Evolutionary conservation across 1,140 invertebrate genomes (phyloP), one percentile per base, ranked within the genome.

Genomic region (Drosophila nebulosa): DNA sequence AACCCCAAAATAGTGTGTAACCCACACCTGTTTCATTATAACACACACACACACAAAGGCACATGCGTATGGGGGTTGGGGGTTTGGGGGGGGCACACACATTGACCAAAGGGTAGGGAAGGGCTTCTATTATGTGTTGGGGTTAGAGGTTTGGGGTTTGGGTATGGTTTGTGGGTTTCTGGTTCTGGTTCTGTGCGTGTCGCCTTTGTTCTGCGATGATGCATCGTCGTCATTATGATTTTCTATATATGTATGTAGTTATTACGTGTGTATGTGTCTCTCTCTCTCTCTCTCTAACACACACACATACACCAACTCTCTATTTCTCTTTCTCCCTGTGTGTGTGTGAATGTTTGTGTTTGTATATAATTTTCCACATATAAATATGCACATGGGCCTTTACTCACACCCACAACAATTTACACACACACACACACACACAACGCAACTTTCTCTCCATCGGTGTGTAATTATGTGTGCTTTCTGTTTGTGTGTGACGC

Each of bases 171-270:
- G 64, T 64, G 64, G 69, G 50, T 51, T 27, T 30, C 52, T 56
- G 69, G 57, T 36, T 51, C 51, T 74, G 72, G 70, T 61, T 88
- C 78, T 88, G 83, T 86, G 83, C 81, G 81, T 85, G 81, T 85
- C 81, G 83, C 74, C 70, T 86, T 86, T 86, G 81, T 86, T 85
- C 78, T 81, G 71, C 59, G 78, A 85, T 85, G 81, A 85, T 86
- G 83, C 81, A 86, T 86, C 81, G 78, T 79, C 83, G 84, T 86
- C 81, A 86, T 86, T 86, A 86, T 86, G 81, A 86, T 88, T 88
- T 85, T 88, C 78, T 71, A 80, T 80, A n/a, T n/a, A n/a, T n/a
- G n/a, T n/a, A 80, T 27, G 7, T 42, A 21, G 1, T 27, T 14
- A 14, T 18, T 42, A 14, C 39, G 16, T 73, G 59, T 61, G 52